phyloP scores from a whole-genome alignment of 1,140 invertebrate species.

The Macrostomum lignano region DNA sequence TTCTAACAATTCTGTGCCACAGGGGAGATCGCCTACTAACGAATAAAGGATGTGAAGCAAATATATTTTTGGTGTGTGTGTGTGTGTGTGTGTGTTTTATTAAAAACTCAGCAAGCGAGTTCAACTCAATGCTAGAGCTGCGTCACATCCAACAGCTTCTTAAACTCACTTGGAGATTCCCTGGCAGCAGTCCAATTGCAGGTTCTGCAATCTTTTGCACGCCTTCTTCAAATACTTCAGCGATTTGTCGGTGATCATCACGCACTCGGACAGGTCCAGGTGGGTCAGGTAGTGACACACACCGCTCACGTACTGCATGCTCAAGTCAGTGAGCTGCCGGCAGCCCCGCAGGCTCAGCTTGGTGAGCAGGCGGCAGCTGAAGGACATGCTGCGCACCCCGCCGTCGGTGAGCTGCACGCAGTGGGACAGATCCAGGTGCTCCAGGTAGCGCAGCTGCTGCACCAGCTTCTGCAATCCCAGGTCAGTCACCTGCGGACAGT shows the following conservation, averaged over 20 bases:
- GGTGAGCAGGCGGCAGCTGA: conserved; percentile 24
- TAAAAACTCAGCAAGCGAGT: too few relatives aligned
- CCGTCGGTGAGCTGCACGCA: conserved; percentile 26
- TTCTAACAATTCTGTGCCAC: too few relatives aligned
- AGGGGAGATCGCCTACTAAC: too few relatives aligned
- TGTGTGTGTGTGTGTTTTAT: too few relatives aligned
- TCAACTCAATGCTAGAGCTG: too few relatives aligned
- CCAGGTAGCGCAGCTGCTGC: conserved; percentile 22
- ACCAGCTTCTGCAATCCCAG: conserved; percentile 28
- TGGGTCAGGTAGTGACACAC: conserved; percentile 22
- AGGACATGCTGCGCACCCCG: conserved; percentile 27
- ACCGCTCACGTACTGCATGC: conserved; percentile 26
- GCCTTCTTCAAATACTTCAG: too few relatives aligned
- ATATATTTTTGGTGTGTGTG: too few relatives aligned
- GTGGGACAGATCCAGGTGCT: conserved; percentile 23
- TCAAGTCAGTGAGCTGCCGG: conserved; percentile 24
- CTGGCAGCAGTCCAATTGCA: too few relatives aligned
- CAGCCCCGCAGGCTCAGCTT: conserved; percentile 22
- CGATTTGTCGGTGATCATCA: conserved; percentile 20
- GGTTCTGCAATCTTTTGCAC: too few relatives aligned
- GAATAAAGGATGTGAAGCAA: too few relatives aligned
- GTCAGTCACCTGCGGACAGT: conserved; percentile 23
- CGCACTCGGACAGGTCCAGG: conserved; percentile 23
- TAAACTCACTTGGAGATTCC: too few relatives aligned
- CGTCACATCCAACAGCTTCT: too few relatives aligned